Evolutionary conservation across 35 echinoderm and acorn worm genomes (phyloP).

Genomic region (Stichopus chloronotus): DNA sequence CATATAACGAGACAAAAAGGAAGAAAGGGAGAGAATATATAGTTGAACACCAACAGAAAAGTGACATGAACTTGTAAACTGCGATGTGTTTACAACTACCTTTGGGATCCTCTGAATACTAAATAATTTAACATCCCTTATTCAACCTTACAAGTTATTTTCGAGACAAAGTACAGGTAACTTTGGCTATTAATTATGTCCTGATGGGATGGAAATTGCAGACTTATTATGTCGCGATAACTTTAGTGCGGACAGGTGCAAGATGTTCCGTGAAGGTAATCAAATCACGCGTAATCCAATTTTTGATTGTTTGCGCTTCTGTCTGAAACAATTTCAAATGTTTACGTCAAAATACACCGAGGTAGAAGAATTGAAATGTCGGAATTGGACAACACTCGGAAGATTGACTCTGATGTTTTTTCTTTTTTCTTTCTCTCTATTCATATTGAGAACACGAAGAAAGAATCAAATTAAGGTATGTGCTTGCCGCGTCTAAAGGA

Average conservation of each 20-base stretch:
- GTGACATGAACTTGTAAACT: neutral
- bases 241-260: constrained; percentile 10
- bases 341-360: neutral
- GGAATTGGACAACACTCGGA: neutral
- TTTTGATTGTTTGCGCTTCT: constrained; percentile 1
- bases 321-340: constrained; percentile 13
- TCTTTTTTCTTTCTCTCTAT: neutral
- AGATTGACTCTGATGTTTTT: neutral
- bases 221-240: neutral
- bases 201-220: neutral
- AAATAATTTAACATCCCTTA: neutral
- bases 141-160: neutral
- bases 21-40: neutral
- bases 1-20: neutral
- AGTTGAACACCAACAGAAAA: neutral
- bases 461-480: neutral
- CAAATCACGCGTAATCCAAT: constrained; percentile 9
- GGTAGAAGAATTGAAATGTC: neutral
- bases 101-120: neutral
- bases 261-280: neutral
- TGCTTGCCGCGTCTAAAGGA: neutral
- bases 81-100: neutral
- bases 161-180: neutral
- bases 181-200: neutral
- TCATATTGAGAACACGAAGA: neutral